These are phyloP conservation scores for Micrasema minimum DNA, from an alignment of 1,140 invertebrate genomes.

Conservation along the genomic window DNA sequence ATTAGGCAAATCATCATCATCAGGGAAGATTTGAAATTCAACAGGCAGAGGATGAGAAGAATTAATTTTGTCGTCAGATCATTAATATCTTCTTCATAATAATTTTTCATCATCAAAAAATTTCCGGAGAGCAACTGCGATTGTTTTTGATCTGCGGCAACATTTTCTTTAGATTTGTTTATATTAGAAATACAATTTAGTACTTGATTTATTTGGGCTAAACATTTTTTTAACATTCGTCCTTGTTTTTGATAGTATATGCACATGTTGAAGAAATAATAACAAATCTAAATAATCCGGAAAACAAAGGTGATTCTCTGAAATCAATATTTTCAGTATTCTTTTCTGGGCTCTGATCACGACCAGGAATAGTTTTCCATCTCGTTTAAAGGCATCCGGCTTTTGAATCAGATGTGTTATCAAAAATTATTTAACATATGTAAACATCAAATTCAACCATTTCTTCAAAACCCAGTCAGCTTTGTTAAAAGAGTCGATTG, in stretches of 20 bases:
- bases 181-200: no score
- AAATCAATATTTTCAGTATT: constrained; percentile 52
- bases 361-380: constrained; percentile 63
- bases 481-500: constrained; percentile 12
- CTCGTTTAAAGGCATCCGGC: constrained; percentile 63
- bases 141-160: background rate
- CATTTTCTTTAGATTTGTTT: no score
- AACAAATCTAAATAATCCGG: constrained; percentile 59
- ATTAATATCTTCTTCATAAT: constrained; percentile 32
- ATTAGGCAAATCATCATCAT: constrained; percentile 42
- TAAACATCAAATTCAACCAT: constrained; percentile 59
- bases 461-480: constrained; percentile 52
- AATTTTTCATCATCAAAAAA: constrained; percentile 66
- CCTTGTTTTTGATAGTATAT: constrained; percentile 20
- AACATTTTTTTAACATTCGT: background rate
- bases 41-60: background rate
- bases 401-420: constrained; percentile 54
- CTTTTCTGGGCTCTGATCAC: constrained; percentile 59
- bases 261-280: constrained; percentile 58
- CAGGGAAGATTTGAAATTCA: constrained; percentile 12
- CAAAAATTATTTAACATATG: constrained; percentile 61
- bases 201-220: background rate
- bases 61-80: background rate
- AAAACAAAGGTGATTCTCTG: constrained; percentile 56
- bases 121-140: constrained; percentile 62